Conservation (phyloP, 2,888 invertebrate species). For the Hemithea aestivaria region DNA sequence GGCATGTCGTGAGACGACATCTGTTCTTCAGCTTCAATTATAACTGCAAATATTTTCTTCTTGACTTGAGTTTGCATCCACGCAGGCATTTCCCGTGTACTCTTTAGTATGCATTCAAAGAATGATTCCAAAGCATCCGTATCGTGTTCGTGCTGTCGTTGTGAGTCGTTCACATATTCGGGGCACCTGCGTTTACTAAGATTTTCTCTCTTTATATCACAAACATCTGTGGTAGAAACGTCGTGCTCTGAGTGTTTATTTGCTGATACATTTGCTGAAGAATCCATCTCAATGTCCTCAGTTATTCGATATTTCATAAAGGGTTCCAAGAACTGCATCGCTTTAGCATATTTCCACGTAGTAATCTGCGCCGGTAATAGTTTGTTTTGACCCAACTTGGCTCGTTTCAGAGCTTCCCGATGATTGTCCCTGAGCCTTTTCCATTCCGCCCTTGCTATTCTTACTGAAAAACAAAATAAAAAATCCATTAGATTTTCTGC, state of each 20-base stretch:
- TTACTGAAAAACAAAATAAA: conserved; percentile 45
- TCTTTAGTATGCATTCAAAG: conserved; percentile 61
- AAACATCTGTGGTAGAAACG: conserved; percentile 45
- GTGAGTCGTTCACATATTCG: conserved; percentile 24
- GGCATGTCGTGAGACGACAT: conserved; percentile 40
- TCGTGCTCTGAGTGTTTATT: conserved; percentile 46
- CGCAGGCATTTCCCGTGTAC: conserved; percentile 61
- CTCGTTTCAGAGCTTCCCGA: conserved; percentile 64
- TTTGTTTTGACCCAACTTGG: conserved; percentile 68
- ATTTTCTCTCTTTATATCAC: conserved; percentile 29
- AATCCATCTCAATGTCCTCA: conserved; percentile 63
- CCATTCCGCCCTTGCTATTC: conserved; percentile 66
- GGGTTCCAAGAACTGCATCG: conserved; percentile 69
- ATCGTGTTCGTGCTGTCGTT: conserved; percentile 30
- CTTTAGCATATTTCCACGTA: conserved; percentile 71
- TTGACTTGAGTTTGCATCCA: conserved; percentile 74
- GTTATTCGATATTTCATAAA: conserved; percentile 71
- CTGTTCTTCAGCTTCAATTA: conserved; percentile 65
- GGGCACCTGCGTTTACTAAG: conserved; percentile 42
- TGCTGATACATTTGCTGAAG: conserved; percentile 25
- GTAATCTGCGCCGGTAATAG: conserved; percentile 67
- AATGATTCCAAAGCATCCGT: conserved; percentile 61
- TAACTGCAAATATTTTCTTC: conserved; percentile 66
- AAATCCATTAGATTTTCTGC: too few species aligned
- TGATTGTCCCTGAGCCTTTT: conserved; percentile 68